These are phyloP conservation scores for Stictonetta naevosa DNA, from an alignment of 2,113 vertebrate species.

Conservation along the genomic window DNA sequence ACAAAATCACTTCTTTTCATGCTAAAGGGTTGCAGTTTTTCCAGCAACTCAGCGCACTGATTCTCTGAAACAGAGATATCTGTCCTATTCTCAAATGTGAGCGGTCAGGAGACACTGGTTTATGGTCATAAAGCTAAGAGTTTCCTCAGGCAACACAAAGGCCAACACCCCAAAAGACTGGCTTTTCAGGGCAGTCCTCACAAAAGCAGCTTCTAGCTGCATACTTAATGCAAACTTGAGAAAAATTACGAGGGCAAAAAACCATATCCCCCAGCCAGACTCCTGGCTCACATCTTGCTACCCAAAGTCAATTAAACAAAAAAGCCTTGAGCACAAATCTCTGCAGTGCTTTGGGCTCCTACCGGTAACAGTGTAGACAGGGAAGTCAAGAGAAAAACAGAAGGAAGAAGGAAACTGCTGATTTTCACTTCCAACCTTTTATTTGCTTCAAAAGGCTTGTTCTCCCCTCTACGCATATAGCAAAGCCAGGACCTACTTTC, in stretches of 20 bases:
- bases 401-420: neutral
- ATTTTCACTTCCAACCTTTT: neutral
- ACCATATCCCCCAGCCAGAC: neutral
- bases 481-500: neutral
- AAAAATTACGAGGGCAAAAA: neutral
- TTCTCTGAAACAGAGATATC: neutral
- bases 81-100: neutral
- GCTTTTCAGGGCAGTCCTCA: neutral
- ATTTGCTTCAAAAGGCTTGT: neutral
- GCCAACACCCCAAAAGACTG: neutral
- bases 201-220: accelerated
- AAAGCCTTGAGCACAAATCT: neutral
- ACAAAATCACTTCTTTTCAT: neutral
- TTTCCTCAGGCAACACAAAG: neutral
- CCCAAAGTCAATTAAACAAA: neutral
- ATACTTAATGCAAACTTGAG: accelerated
- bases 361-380: neutral
- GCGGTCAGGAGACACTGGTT: neutral
- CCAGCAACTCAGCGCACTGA: neutral
- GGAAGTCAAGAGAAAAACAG: neutral
- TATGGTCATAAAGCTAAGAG: neutral
- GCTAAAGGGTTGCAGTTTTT: neutral
- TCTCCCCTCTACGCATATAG: neutral
- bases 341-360: neutral
- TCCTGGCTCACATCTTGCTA: neutral